These are phyloP conservation scores for Cirrhinus mrigala DNA, from an alignment of 2,797 vertebrate species.

Conservation along the genomic window DNA sequence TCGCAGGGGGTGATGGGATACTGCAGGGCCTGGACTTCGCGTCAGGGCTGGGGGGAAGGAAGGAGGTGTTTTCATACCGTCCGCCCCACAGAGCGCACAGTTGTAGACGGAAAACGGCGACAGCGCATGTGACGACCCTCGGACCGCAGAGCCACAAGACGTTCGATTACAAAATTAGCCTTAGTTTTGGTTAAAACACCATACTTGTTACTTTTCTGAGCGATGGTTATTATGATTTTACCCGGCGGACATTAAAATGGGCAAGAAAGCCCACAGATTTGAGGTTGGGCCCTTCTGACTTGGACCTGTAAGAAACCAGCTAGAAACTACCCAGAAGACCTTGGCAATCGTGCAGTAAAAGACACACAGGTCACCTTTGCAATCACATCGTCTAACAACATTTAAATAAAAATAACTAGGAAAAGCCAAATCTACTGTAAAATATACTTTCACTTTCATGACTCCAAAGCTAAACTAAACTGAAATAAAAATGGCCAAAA, in stretches of 20 bases:
- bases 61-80: conserved; percentile 54
- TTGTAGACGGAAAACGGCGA: conserved; percentile 49
- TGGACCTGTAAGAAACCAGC: neutral
- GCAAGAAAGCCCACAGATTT: neutral
- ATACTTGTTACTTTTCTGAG: neutral
- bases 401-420: neutral
- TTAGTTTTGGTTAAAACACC: neutral
- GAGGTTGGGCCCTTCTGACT: neutral
- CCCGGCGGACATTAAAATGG: neutral
- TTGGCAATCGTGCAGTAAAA: neutral
- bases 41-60: conserved; percentile 63
- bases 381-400: neutral
- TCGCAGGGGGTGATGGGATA: conserved; percentile 79
- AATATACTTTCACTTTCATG: too few species aligned
- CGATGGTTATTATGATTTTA: too few species aligned
- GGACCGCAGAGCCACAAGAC: neutral
- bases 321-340: neutral
- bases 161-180: neutral
- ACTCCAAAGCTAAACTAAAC: neutral
- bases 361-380: neutral
- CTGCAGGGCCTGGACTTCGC: conserved; percentile 68
- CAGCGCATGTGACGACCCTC: neutral
- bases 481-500: neutral
- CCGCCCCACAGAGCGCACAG: conserved; percentile 55
- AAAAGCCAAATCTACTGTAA: too few species aligned